Evolutionary conservation across 64 coral and sea anemone species (phyloP), one percentile per base, ranked within the genome.

Genomic region (Stichodactyla helianthus): DNA sequence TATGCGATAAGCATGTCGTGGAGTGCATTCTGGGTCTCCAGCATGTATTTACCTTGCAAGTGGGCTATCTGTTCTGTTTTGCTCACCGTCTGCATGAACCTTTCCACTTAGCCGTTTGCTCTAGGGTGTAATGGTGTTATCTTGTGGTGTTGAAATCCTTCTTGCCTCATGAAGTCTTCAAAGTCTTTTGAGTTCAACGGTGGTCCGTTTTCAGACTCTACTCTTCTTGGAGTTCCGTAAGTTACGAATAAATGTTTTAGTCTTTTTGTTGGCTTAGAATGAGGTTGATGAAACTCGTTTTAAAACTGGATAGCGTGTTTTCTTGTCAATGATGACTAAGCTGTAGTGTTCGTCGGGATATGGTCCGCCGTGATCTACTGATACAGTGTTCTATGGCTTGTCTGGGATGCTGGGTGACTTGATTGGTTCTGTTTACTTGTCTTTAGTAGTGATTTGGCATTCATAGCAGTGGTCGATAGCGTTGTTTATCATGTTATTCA

Each of bases 31-130:
- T 78, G 68, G 10, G 44, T 57, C 26, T 87, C 53, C 28, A 51
- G 27, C 15, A 5, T 54, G 77, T 82, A 12, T 68, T 82, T 88
- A 18, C 77, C 77, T 82, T 82, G 56, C 28, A 82, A 55, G 59
- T 10, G 55, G 7, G 87, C 87, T 56, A 53, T n/a, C n/a, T n/a
- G n/a, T n/a, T n/a, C n/a, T n/a, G n/a, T 88, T 68, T 88, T 88
- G 76, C 82, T 88, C 14, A 88, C 23, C 4, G 44, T 88, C 79
- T 88, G 76, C 77, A 82, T 82, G 54, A 88, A 88, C n/a, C 59
- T 82, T 70, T 88, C 77, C 20, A 18, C n/a, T n/a, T n/a, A n/a
- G 0, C 77, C 77, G 17, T 82, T 82, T 25, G 55, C 87, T 88
- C 56, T 88, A 7, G 55, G n/a, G 79, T 88, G 77, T 11, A 35